These are phyloP conservation scores for Erpobdella octoculata DNA, from an alignment of 2,888 invertebrate species.

Conservation along the genomic window DNA sequence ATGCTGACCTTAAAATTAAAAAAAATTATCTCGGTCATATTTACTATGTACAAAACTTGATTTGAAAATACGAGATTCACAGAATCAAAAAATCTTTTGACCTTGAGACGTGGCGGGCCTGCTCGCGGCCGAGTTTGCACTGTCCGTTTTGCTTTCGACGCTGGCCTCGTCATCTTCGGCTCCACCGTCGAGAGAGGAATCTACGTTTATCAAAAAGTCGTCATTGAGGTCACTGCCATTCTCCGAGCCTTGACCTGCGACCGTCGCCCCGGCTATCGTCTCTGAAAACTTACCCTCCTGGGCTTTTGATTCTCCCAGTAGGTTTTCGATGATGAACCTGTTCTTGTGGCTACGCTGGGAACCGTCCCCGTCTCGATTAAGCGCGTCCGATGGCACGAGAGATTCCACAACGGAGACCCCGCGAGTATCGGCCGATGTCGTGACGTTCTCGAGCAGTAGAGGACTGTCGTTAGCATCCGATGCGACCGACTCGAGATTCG, in stretches of 20 bases:
- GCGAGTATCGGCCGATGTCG: no score
- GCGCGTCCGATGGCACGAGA: no score
- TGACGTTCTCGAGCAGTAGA: background rate
- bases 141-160: background rate
- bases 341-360: no score
- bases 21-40: no score
- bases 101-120: background rate
- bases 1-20: background rate
- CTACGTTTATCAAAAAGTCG: background rate
- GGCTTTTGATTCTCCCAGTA: background rate
- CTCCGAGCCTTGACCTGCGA: background rate
- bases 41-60: no score
- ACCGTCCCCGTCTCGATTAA: no score
- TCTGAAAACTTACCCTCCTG: background rate
- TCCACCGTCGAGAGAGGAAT: background rate
- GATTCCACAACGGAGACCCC: no score
- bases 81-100: background rate
- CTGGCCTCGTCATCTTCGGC: background rate
- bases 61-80: background rate
- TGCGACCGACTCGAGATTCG: background rate
- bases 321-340: constrained; percentile 3
- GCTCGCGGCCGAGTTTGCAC: background rate
- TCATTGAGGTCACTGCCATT: background rate
- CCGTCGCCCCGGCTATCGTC: background rate
- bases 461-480: background rate